A percentile compares a stretch with the other conserved stretches of the same genome.
phyloP scores from a whole-genome alignment of 2,888 invertebrate species.

The Dasysyrphus albostriatus region DNA sequence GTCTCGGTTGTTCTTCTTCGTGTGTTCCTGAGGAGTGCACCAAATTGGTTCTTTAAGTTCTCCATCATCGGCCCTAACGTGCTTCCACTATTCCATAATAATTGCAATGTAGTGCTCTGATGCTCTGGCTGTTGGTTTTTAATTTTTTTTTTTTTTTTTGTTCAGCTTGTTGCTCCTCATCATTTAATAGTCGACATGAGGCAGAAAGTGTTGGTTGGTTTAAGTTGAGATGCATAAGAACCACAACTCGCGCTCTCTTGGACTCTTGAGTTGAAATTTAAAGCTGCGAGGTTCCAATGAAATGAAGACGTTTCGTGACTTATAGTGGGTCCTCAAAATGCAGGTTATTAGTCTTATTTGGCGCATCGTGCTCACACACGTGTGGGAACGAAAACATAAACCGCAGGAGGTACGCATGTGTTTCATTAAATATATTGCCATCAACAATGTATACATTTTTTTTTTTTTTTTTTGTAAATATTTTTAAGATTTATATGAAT shows the following conservation, averaged over 20 bases:
- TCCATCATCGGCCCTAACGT: slow-evolving; percentile 72
- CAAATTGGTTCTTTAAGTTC: slow-evolving; percentile 71
- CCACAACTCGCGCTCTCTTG: background rate
- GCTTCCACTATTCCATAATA: slow-evolving; percentile 74
- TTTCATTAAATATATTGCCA: slow-evolving; percentile 66
- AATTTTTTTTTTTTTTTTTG: background rate
- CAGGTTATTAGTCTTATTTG: slow-evolving; percentile 74
- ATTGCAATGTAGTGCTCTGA: slow-evolving; percentile 61
- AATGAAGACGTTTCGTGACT: slow-evolving; percentile 75
- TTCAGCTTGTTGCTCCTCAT: slow-evolving; percentile 57
- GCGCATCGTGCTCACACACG: slow-evolving; percentile 68
- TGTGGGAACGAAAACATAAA: slow-evolving; percentile 61
- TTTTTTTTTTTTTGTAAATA: background rate
- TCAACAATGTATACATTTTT: slow-evolving; percentile 34
- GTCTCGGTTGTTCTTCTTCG: slow-evolving; percentile 58
- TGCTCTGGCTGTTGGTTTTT: slow-evolving; percentile 17
- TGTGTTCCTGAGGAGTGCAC: slow-evolving; percentile 58
- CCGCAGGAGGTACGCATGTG: slow-evolving; percentile 60
- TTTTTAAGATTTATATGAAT: background rate
- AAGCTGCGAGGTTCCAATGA: slow-evolving; percentile 61
- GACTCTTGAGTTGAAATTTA: background rate
- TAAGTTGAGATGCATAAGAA: slow-evolving; percentile 19
- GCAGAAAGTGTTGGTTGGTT: slow-evolving; percentile 57
- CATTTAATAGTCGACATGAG: slow-evolving; percentile 71
- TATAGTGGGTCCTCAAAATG: slow-evolving; percentile 73